phyloP scores from a whole-genome alignment of 2,113 vertebrate species.

The Aix galericulata region DNA sequence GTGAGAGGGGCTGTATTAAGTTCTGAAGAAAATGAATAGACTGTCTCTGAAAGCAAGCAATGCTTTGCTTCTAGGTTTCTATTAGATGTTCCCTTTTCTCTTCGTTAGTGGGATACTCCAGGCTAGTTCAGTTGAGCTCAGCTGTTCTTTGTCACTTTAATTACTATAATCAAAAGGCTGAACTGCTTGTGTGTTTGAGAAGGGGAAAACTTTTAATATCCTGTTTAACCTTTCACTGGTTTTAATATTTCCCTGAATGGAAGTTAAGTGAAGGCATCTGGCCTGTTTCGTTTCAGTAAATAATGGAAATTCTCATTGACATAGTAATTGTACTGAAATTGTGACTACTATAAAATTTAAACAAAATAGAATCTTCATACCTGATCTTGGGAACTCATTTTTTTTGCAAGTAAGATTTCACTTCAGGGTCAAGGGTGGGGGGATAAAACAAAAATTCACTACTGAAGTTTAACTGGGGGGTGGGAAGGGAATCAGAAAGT shows the following conservation, averaged over 20 bases:
- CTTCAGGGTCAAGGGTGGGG: too few relatives aligned
- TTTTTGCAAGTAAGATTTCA: not conserved
- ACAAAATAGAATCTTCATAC: not conserved
- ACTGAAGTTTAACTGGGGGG: not conserved
- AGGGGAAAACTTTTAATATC: constrained; percentile 56
- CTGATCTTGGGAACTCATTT: not conserved
- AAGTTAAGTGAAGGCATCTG: not conserved
- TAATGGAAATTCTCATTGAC: not conserved
- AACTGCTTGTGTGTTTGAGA: constrained; percentile 27
- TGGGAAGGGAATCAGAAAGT: too few relatives aligned
- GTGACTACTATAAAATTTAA: not conserved
- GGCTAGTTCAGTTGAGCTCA: not conserved
- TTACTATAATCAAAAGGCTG: not conserved
- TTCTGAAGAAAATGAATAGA: not conserved
- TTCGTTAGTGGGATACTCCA: not conserved
- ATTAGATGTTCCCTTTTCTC: too few relatives aligned
- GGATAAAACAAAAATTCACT: not conserved
- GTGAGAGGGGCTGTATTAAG: not conserved
- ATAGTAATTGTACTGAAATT: not conserved
- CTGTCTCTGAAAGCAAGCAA: not conserved
- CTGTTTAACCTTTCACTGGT: constrained; percentile 32
- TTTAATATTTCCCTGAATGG: constrained; percentile 2
- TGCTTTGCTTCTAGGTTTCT: not conserved
- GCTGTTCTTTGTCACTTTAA: constrained; percentile 51
- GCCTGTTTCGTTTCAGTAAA: not conserved